These are phyloP conservation scores for Coenonympha arcania DNA, from an alignment of 2,888 invertebrate species.

Conservation along the genomic window DNA sequence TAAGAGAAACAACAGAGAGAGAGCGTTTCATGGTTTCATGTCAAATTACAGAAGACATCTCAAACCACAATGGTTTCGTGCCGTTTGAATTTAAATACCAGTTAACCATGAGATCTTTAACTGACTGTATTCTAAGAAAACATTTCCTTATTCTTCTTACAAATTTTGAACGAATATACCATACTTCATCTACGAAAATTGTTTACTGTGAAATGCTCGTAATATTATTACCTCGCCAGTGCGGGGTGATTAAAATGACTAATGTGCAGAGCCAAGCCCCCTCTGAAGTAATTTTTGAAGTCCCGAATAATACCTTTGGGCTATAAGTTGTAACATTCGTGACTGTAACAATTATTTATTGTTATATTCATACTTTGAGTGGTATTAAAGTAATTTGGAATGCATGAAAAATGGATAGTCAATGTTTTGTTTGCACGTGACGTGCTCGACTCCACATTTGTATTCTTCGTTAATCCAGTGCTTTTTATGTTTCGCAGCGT, in stretches of 20 bases:
- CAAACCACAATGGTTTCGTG: too few species aligned
- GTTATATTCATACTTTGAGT: conserved; percentile 2
- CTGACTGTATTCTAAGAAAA: too few species aligned
- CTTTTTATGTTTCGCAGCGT: too few species aligned
- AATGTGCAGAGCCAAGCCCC: conserved; percentile 8
- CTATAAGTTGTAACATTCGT: conserved; percentile 8
- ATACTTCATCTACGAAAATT: conserved; percentile 1
- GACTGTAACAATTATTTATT: conserved; percentile 10
- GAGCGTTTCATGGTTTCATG: too few species aligned
- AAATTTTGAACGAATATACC: not conserved
- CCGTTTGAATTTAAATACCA: too few species aligned
- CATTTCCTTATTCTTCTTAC: too few species aligned
- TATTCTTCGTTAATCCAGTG: too few species aligned
- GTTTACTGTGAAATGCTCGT: not conserved
- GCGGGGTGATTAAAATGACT: conserved; percentile 8
- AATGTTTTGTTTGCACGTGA: not conserved
- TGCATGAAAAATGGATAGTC: not conserved
- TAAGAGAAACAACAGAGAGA: too few species aligned
- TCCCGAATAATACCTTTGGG: conserved; percentile 10
- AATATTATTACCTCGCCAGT: conserved; percentile 2
- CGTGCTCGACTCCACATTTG: too few species aligned
- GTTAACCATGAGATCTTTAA: too few species aligned
- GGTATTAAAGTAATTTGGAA: conserved; percentile 6
- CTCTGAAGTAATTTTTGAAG: conserved; percentile 12
- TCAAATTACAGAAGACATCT: too few species aligned